phyloP scores from a whole-genome alignment of 2,113 vertebrate genomes.

The Neotragus pygmaeus region DNA sequence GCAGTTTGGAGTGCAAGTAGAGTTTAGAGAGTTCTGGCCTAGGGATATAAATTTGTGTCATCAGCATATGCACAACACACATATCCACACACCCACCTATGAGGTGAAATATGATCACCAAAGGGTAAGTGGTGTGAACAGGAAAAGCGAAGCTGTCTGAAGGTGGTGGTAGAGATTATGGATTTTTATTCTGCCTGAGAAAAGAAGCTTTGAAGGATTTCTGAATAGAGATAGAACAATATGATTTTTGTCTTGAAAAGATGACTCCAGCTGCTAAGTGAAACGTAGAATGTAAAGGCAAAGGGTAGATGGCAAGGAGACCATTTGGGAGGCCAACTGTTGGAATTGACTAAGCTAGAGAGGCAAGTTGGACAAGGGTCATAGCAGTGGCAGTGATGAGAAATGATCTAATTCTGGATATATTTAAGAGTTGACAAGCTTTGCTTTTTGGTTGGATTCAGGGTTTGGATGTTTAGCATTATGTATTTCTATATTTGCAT shows the following conservation, averaged over 20 bases:
- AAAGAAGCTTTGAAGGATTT: conserved; percentile 4
- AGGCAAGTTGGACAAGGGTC: neutral
- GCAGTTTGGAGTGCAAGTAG: neutral
- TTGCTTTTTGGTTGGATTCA: conserved; percentile 15
- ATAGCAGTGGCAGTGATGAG: neutral
- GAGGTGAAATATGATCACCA: neutral
- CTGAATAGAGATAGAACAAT: conserved; percentile 16
- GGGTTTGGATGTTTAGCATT: neutral
- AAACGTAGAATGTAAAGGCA: neutral
- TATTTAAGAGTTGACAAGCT: conserved; percentile 6
- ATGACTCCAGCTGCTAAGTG: neutral
- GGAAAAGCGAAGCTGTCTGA: neutral
- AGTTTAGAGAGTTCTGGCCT: neutral
- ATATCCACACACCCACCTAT: neutral
- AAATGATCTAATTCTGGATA: neutral
- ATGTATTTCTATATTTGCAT: neutral
- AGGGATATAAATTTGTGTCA: neutral
- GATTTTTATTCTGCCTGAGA: neutral
- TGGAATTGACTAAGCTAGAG: neutral
- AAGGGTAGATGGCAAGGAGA: neutral
- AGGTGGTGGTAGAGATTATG: neutral
- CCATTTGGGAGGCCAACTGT: neutral
- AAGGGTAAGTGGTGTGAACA: neutral
- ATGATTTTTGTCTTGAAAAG: neutral
- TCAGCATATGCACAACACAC: neutral